These are phyloP conservation scores for Xenops minutus DNA, from an alignment of 2,797 vertebrate genomes.

Conservation along the genomic window DNA sequence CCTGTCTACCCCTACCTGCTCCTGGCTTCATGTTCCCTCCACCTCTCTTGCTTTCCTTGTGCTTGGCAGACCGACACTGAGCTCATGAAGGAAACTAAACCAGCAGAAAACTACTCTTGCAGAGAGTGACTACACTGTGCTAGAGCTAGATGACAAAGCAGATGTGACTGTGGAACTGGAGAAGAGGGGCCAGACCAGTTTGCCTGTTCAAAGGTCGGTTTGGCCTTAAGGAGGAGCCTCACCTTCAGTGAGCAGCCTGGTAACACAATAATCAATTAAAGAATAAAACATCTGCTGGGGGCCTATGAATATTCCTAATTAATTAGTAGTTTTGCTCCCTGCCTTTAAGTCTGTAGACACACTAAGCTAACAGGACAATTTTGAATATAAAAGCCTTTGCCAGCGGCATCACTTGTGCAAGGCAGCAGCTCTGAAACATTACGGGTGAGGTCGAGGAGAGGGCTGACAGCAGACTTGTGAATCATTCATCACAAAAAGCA, in stretches of 20 bases:
- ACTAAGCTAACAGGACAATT: not conserved
- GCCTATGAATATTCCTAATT: not conserved
- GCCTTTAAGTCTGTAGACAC: not conserved
- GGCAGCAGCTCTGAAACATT: not conserved
- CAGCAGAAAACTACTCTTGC: not conserved
- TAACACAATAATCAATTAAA: not conserved
- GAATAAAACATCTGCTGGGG: not conserved
- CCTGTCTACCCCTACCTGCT: not conserved
- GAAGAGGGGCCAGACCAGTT: not conserved
- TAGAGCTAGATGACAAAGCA: not conserved
- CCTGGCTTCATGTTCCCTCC: not conserved
- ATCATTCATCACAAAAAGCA: not conserved
- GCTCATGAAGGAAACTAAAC: not conserved
- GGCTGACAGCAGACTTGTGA: not conserved
- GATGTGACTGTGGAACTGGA: not conserved
- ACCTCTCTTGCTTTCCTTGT: not conserved
- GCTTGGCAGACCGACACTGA: not conserved
- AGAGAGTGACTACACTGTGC: not conserved
- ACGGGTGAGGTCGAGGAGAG: fast-evolving
- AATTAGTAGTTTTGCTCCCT: not conserved
- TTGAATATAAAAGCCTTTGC: not conserved
- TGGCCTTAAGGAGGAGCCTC: not conserved
- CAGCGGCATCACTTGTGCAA: not conserved
- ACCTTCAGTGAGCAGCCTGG: not conserved
- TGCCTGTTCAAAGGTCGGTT: not conserved